Percentiles rank a stretch among this genome's conserved stretches.
phyloP scores from a whole-genome alignment of 2,888 invertebrate species.

The Trichacis sp. region DNA sequence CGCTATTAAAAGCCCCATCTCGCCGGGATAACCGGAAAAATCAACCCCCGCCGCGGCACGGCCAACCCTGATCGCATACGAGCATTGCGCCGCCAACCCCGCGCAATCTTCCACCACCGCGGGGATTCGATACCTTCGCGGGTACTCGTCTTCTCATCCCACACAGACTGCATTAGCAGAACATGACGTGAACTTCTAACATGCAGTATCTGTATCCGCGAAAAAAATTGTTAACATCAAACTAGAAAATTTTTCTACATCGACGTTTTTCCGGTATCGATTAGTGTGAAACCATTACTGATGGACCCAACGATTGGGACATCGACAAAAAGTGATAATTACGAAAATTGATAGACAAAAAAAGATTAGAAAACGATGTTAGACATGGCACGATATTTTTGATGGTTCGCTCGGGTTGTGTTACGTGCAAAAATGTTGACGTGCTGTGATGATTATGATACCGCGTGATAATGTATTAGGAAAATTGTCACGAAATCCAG shows the following conservation, averaged over 20 bases:
- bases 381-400: background rate
- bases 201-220: conserved; percentile 52
- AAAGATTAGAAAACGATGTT: too few relatives aligned
- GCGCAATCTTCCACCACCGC: conserved; percentile 35
- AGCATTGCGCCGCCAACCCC: conserved; percentile 41
- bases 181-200: conserved; percentile 59
- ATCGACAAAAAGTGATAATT: too few relatives aligned
- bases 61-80: conserved; percentile 39
- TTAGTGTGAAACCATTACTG: too few relatives aligned
- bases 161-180: conserved; percentile 56
- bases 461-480: background rate
- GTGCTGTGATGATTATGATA: background rate
- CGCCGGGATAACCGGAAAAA: conserved; percentile 21
- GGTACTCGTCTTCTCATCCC: conserved; percentile 42
- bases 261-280: too few relatives aligned
- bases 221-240: too few relatives aligned
- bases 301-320: too few relatives aligned
- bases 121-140: conserved; percentile 33
- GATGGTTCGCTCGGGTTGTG: background rate
- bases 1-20: conserved; percentile 11
- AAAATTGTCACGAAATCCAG: background rate
- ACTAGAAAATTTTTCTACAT: too few relatives aligned
- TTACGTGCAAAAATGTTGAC: background rate
- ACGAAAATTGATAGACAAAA: too few relatives aligned
- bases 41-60: conserved; percentile 42